Percentiles rank a stretch among this genome's conserved stretches.
Conservation (phyloP, 2,113 vertebrate species). For the Fulmarus glacialis region DNA sequence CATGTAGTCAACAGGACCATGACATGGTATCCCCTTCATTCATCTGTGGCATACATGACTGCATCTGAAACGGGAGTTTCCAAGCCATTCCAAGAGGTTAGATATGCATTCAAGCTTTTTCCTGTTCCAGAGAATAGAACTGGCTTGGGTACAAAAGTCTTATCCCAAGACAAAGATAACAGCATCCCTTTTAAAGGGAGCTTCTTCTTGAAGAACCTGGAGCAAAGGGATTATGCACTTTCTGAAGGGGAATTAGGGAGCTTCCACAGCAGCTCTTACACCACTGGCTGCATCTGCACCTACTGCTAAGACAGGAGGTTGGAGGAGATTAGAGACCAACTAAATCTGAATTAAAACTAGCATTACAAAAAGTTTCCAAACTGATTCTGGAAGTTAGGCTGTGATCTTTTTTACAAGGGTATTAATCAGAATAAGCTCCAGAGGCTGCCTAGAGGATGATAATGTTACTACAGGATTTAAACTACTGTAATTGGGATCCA, state of each 20-base stretch:
- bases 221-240: neutral
- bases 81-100: neutral
- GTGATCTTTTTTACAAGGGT: neutral
- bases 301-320: neutral
- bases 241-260: neutral
- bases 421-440: neutral
- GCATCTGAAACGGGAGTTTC: neutral
- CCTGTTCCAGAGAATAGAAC: neutral
- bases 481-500: neutral
- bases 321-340: neutral
- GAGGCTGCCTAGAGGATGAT: neutral
- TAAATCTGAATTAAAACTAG: slow-evolving; percentile 24
- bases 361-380: neutral
- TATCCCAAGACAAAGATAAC: neutral
- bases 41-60: neutral
- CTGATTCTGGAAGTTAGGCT: neutral
- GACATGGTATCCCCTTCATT: neutral
- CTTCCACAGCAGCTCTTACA: neutral
- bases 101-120: neutral
- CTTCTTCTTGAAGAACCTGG: neutral
- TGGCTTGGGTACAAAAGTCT: neutral
- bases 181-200: neutral
- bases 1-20: neutral
- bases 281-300: neutral
- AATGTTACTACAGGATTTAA: neutral